Base-by-base conservation (phyloP, 2,888 invertebrate species). In the Anorthoa munda region DNA sequence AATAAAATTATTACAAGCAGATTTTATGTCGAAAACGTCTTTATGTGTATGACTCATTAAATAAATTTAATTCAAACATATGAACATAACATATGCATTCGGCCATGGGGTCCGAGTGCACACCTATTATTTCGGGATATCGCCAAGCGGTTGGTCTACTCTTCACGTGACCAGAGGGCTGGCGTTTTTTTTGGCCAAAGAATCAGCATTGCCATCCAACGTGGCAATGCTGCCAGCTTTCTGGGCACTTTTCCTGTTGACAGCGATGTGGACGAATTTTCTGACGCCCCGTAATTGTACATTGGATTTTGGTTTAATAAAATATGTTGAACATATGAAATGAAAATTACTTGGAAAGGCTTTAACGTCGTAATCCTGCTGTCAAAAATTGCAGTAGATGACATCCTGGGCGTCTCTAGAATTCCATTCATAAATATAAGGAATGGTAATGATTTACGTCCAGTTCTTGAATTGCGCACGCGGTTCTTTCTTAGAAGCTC, bases 401-500 rank as follows among this genome's bases (percentile, higher is more conserved):
- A 76, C 77, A 87, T 90, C 87, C 86, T 88, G 86, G 55, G 66
- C 64, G 73, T 66, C 59, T 75, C 71, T 67, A 73, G 78, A 81
- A 86, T 89, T 81, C 78, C 83, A 87, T 86, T 88, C 85, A 87
- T 89, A 85, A 90, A 87, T 82, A 86, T 85, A 83, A 86, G 78
- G 79, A 89, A 91, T 90, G 74, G 82, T 87, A 88, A 90, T 91
- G 75, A 90, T 89, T 87, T 84, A 77, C 72, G 68, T 81, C 82
- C 73, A 77, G 84, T 83, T 82, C 86, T 88, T 80, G 76, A 86
- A 82, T 84, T 88, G 81, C 82, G 77, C 78, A 84, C 79, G 83
- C 81, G 78, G 88, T 87, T 89, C 86, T 89, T 91, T 91, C 88
- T 85, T 59, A 86, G 89, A 89, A 87, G 77, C 72, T 88, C 89